These are phyloP conservation scores for Tethya wilhelma DNA, from an alignment of 37 sponge, comb jelly and placozoan genomes.

Conservation along the genomic window DNA sequence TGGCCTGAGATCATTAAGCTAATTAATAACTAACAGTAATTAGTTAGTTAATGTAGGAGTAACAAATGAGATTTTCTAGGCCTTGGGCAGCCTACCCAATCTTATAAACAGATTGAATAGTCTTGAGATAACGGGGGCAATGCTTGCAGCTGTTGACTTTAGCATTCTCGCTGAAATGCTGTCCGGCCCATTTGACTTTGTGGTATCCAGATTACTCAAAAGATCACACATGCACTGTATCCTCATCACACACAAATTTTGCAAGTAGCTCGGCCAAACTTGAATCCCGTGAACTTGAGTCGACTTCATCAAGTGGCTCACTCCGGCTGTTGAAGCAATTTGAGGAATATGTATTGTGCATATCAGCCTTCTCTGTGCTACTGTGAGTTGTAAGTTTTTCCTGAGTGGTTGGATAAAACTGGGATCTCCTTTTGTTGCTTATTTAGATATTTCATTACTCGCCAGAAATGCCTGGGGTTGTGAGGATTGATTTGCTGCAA, in stretches of 20 bases:
- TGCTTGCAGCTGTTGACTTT: slow-evolving; percentile 2
- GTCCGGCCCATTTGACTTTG: slow-evolving; percentile 17
- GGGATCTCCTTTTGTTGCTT: neutral
- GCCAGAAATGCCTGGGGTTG: neutral
- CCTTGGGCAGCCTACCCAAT: neutral
- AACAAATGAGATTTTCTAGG: neutral
- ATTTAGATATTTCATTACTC: slow-evolving; percentile 1
- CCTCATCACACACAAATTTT: neutral
- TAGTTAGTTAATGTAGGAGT: too few relatives aligned
- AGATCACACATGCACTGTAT: neutral
- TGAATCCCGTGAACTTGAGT: too few relatives aligned
- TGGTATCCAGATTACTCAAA: neutral
- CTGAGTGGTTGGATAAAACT: neutral
- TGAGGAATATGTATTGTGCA: neutral
- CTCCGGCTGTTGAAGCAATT: neutral
- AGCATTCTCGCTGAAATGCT: slow-evolving; percentile 14
- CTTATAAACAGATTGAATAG: slow-evolving; percentile 5
- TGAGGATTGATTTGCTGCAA: neutral
- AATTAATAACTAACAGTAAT: too few relatives aligned
- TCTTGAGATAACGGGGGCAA: slow-evolving; percentile 3
- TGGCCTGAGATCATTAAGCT: too few relatives aligned
- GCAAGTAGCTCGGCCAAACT: too few relatives aligned
- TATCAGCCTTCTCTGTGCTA: neutral
- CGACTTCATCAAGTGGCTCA: too few relatives aligned
- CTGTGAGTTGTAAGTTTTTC: neutral